Evolutionary conservation across 2,888 invertebrate species (phyloP).

Genomic region (Lithophane semibrunnea): DNA sequence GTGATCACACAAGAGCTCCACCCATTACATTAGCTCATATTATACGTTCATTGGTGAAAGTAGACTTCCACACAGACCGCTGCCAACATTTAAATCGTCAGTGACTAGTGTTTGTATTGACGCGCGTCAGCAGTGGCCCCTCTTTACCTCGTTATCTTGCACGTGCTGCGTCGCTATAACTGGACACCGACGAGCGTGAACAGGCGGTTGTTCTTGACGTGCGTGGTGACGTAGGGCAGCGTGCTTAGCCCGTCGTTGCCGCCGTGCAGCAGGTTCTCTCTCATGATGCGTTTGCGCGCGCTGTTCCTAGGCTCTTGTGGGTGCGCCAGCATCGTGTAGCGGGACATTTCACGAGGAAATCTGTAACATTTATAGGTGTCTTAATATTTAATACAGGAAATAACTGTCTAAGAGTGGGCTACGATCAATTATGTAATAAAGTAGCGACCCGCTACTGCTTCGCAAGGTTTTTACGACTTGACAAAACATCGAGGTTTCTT

Average conservation of each 20-base stretch:
- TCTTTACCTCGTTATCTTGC: not conserved
- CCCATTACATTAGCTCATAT: slow-evolving; percentile 2
- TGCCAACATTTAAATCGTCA: not conserved
- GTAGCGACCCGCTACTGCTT: no score
- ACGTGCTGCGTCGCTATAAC: slow-evolving; percentile 66
- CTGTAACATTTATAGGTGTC: slow-evolving; percentile 3
- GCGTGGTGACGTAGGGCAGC: slow-evolving; percentile 62
- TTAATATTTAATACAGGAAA: not conserved
- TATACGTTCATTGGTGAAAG: not conserved
- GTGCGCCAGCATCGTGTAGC: slow-evolving; percentile 85
- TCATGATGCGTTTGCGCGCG: slow-evolving; percentile 72
- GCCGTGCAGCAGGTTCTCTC: slow-evolving; percentile 64
- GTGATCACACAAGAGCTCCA: slow-evolving; percentile 5
- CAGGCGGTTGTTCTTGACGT: slow-evolving; percentile 73
- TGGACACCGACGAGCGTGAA: slow-evolving; percentile 80
- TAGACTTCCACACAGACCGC: not conserved
- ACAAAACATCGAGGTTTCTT: no score
- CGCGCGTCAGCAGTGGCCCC: not conserved
- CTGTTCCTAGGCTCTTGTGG: slow-evolving; percentile 75
- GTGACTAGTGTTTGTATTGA: slow-evolving; percentile 5
- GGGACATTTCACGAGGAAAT: slow-evolving; percentile 38
- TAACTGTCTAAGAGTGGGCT: not conserved
- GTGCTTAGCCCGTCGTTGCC: slow-evolving; percentile 75
- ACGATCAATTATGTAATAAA: slow-evolving; percentile 60
- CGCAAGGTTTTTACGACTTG: no score